Evolutionary conservation across 2,888 invertebrate species (phyloP).

Genomic region (Cetonia aurata): DNA sequence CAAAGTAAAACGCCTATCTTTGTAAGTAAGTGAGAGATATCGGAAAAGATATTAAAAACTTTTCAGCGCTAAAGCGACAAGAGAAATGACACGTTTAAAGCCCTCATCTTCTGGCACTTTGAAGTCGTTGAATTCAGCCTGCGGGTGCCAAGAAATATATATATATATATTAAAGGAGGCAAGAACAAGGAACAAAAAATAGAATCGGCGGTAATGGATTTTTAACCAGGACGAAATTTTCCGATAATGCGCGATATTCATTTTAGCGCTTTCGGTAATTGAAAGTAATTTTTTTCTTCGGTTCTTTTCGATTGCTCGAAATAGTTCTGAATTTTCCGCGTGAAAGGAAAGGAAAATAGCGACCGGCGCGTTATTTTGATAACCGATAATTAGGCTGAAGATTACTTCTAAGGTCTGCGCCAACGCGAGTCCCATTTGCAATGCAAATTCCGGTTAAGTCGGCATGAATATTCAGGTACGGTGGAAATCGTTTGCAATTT

Average conservation of each 20-base stretch:
- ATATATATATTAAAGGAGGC: not conserved
- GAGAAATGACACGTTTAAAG: not conserved
- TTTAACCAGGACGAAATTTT: slow-evolving; percentile 1
- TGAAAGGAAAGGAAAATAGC: too few species aligned
- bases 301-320: not conserved
- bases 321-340: not conserved
- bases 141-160: too few species aligned
- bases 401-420: too few species aligned
- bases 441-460: too few species aligned
- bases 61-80: not conserved
- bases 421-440: too few species aligned
- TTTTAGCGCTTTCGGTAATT: not conserved
- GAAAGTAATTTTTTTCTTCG: slow-evolving; percentile 2
- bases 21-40: not conserved
- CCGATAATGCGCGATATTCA: not conserved
- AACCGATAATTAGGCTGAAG: too few species aligned
- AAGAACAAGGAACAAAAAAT: not conserved
- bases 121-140: not conserved
- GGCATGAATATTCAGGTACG: too few species aligned
- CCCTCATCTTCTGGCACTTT: not conserved
- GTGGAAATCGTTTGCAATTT: slow-evolving; percentile 50
- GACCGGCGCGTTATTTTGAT: too few species aligned
- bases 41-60: slow-evolving; percentile 11
- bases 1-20: too few species aligned
- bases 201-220: slow-evolving; percentile 5